These are phyloP conservation scores for Xylota sylvarum DNA, from an alignment of 2,888 invertebrate species.

Conservation along the genomic window DNA sequence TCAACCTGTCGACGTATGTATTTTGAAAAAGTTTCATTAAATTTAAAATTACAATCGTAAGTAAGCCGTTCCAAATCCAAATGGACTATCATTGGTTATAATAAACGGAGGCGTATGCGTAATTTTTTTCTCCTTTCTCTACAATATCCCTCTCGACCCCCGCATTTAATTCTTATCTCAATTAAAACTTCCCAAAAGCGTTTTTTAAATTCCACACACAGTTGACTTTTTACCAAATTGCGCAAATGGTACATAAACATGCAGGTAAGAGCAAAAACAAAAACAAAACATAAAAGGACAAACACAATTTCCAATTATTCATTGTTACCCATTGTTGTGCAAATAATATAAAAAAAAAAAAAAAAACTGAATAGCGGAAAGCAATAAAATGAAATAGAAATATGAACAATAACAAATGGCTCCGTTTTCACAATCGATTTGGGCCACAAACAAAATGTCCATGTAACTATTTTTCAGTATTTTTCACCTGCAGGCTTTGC, in stretches of 20 bases:
- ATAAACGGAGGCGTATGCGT: too few species aligned
- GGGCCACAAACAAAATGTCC: slow-evolving; percentile 36
- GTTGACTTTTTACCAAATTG: slow-evolving; percentile 22
- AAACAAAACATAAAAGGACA: too few species aligned
- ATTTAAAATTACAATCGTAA: too few species aligned
- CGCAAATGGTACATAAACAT: neutral
- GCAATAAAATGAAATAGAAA: slow-evolving; percentile 29
- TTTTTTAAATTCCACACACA: neutral
- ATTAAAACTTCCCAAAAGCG: neutral
- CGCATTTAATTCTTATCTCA: neutral
- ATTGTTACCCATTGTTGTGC: slow-evolving; percentile 13
- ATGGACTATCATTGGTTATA: too few species aligned
- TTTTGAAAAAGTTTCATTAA: too few species aligned
- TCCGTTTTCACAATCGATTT: slow-evolving; percentile 57
- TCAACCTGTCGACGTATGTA: too few species aligned
- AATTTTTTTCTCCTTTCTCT: too few species aligned
- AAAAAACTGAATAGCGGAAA: neutral
- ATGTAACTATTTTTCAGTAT: slow-evolving; percentile 12
- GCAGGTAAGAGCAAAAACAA: neutral
- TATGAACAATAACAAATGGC: slow-evolving; percentile 44
- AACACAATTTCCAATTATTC: slow-evolving; percentile 37
- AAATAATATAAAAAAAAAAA: slow-evolving; percentile 13
- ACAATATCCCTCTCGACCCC: too few species aligned
- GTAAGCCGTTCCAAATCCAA: too few species aligned
- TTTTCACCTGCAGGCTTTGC: slow-evolving; percentile 41